Base-by-base conservation (phyloP, 2,888 invertebrate species). In the Pseudoips prasinana region DNA sequence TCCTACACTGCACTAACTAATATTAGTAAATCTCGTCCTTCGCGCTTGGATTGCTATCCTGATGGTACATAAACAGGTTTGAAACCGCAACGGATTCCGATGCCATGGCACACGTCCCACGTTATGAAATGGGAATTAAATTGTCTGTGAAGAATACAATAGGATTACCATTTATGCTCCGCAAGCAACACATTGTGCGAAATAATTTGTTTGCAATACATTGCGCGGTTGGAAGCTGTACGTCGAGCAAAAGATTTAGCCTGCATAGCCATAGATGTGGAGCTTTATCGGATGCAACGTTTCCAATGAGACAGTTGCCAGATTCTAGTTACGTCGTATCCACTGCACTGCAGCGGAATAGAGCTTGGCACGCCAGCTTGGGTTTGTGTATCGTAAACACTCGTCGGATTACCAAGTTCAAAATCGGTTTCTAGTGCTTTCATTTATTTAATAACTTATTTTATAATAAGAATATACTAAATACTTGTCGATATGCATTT, bases 111-210 rank as follows among this genome's bases (percentile, higher is more conserved):
- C 66, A 68, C 68, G 63, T 62, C 54, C 61, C 59, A 62, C 66
- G 63, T 72, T 75, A 70, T 77, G 73, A 77, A 78, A 81, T 75
- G 64, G 66, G 73, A 77, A 74, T 79, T 79, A 77, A 79, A 81
- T 81, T 79, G 75, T 69, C 79, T 77, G 76, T 79, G 76, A 78
- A 77, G 70, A 76, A 72, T 72, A 74, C 69, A 71, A 65, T 58
- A 40, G 73, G 73, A 72, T 79, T 75, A 77, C 57, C 60, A 45
- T 62, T 58, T 53, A 69, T 59, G 57, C 57, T 55, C 26, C 46
- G 28, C 39, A 25, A 35, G 35, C 23, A 24, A 22, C 23, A 22
- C 25, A 29, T 30, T 43, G 45, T 39, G 19, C 8, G 2, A 10
- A 53, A 41, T 22, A 29, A 31, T 10, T 10, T 28, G 19, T 9